These are phyloP conservation scores for Pan troglodytes DNA, from an alignment of 2,113 vertebrate genomes.

Conservation along the genomic window NHGRI_mPanTro3-v2.1_pri NC_072407.2:30859501-30860000, in stretches of 20 bases:
- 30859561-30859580: conserved; percentile 40
- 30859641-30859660: neutral
- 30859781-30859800: neutral
- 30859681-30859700: conserved; percentile 7
- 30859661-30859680: conserved; percentile 5
- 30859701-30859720: conserved; percentile 2
- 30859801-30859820: neutral
- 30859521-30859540: conserved; percentile 28
- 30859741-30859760: neutral
- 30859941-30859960: neutral
- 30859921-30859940: neutral
- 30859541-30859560: conserved; percentile 53
- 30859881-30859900: neutral
- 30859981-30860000: neutral
- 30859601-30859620: conserved; percentile 42
- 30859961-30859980: neutral
- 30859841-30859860: neutral
- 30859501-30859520: conserved; percentile 29
- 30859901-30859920: neutral
- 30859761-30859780: neutral
- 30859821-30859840: neutral
- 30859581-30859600: conserved; percentile 36
- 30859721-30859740: neutral
- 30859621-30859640: conserved; percentile 15
- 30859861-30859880: neutral